Conservation (phyloP, 2,113 vertebrate species). For the Barbus barbus region DNA sequence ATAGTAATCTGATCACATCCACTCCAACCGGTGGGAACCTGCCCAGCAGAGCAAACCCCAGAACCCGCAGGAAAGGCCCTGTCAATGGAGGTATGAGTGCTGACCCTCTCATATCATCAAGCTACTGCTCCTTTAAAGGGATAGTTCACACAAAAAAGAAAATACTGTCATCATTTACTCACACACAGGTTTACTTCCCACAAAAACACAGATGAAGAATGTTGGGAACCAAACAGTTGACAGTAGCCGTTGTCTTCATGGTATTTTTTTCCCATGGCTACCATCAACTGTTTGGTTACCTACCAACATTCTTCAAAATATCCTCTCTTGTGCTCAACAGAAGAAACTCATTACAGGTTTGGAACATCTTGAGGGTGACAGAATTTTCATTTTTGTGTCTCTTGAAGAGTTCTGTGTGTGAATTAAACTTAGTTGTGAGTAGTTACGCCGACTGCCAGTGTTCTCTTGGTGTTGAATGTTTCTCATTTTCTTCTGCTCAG, state of each 20-base stretch:
- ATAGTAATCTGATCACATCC: conserved; percentile 90
- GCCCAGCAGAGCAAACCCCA: conserved; percentile 84
- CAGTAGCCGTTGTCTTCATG: background rate
- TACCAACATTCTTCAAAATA: background rate
- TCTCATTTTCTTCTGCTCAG: conserved; percentile 63
- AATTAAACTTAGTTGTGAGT: background rate
- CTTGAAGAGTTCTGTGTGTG: background rate
- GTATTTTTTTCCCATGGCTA: background rate
- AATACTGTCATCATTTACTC: background rate
- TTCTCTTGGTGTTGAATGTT: background rate
- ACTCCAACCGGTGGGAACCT: conserved; percentile 87
- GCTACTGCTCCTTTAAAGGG: background rate
- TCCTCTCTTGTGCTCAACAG: background rate
- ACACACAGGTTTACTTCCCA: background rate
- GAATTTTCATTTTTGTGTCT: background rate
- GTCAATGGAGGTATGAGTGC: conserved; percentile 82
- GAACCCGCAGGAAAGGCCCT: conserved; percentile 89
- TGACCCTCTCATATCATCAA: background rate
- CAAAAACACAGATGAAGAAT: background rate
- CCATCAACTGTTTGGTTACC: background rate
- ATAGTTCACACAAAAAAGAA: background rate
- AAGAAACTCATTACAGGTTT: too few species aligned
- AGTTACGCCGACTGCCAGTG: background rate
- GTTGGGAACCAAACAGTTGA: background rate
- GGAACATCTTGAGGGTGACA: background rate